These are phyloP conservation scores for Meandrusa payeni DNA, from an alignment of 2,888 invertebrate genomes.

Conservation along the genomic window DNA sequence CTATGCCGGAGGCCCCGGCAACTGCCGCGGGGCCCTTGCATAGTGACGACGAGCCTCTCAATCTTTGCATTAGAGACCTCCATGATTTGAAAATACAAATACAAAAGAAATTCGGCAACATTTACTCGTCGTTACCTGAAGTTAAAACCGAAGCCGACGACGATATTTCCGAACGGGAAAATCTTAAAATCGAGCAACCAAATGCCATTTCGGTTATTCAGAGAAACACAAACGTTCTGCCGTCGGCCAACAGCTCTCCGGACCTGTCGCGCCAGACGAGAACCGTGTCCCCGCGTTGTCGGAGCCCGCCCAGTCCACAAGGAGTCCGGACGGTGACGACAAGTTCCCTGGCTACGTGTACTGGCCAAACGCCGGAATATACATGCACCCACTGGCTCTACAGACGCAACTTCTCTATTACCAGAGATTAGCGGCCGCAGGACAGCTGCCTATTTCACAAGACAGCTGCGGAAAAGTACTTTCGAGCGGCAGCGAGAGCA, in stretches of 20 bases:
- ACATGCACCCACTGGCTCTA: conserved; percentile 87
- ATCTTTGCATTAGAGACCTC: conserved; percentile 90
- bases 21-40: conserved; percentile 56
- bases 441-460: conserved; percentile 59
- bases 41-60: conserved; percentile 86
- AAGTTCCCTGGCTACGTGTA: conserved; percentile 81
- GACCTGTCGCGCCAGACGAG: conserved; percentile 55
- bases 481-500: conserved; percentile 53
- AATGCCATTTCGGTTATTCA: conserved; percentile 74
- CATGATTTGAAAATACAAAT: conserved; percentile 85
- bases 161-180: conserved; percentile 73
- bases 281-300: conserved; percentile 59
- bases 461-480: conserved; percentile 53
- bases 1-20: conserved; percentile 58
- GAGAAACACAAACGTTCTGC: conserved; percentile 59
- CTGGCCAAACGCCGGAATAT: conserved; percentile 86
- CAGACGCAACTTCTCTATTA: conserved; percentile 88
- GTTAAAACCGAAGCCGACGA: conserved; percentile 81
- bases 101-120: conserved; percentile 82
- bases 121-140: conserved; percentile 78
- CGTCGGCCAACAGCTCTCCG: conserved; percentile 67
- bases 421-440: conserved; percentile 84
- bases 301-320: conserved; percentile 63
- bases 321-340: conserved; percentile 52
- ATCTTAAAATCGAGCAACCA: conserved; percentile 60